Evolutionary conservation across 2,113 vertebrate species (phyloP), one percentile per base, ranked within the genome.

Genomic region (Atractosteus spatula): DNA sequence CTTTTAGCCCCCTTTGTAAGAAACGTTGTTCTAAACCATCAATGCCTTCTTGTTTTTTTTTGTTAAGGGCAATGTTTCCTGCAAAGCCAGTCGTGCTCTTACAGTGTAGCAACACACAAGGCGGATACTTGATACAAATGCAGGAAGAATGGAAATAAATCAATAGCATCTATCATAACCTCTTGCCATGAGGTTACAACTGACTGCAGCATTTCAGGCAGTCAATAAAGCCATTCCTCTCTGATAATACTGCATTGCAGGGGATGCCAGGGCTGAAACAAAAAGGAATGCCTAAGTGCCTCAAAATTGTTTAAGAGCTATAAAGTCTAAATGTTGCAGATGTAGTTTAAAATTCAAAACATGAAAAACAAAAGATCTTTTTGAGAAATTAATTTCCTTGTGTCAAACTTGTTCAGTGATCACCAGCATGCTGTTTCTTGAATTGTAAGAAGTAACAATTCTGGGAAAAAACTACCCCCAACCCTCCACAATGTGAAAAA

Each of bases 131-230:
- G 44, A 68, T 55, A 68, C 47, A 68, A 55, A 54, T 29, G 51
- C 66, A 68, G 66, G 51, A 68, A 68, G 51, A 41, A 51, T 17
- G 55, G n/a, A 68, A 68, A 68, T 55, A 68, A 68, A 68, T 68
- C 51, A 55, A 68, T 68, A 17, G 16, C 51, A 41, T 68, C 51
- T 68, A 68, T 68, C 66, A 68, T 68, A 68, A 55, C 66, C 47
- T 8, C 13, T 5, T 59, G 56, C 56, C 56, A 59, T 12, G 11
- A 59, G 56, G 56, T 16, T 55, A 55, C 66, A 68, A 29, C 45
- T 55, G 45, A 68, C 51, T 55, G n/a, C 56, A 68, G 51, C 29
- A 29, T 68, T 55, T 54, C 66, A 68, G 66, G 17, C 66, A 55
- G 66, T 68, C 66, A 68, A 68, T 68, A 68, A 54, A 29, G n/a